Base-by-base conservation (phyloP, 2,113 vertebrate species). In the Turdus rufiventris region DNA sequence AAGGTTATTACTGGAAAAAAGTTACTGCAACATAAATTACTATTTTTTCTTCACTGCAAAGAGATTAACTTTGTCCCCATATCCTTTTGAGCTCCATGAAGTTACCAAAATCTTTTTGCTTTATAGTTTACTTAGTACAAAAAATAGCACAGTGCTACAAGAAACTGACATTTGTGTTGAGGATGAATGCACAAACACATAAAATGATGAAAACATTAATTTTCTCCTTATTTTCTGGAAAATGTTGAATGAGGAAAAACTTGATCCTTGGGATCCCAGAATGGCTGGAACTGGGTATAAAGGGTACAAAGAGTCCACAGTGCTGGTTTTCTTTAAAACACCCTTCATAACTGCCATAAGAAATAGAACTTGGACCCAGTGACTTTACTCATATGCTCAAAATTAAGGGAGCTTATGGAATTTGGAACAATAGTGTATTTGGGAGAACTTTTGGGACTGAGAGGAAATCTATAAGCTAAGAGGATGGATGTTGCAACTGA, bases 1-100 rank as follows among this genome's bases (percentile, higher is more conserved):
- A 47, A 54, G 72, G 62, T 78, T 94, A 82, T 94, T 93, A 75
- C n/a, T 78, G 73, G 91, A 48, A 92, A 86, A 91, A 88, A 18
- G 19, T 57, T 81, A 50, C 25, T 85, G 53, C n/a, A 31, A 57
- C 70, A 82, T 65, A 78, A 89, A 85, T 85, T 53, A 33, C n/a
- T 75, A 34, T 57, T 94, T 95, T 93, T 84, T 51, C 70, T 79
- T 89, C 86, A 47, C 28, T 68, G 42, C 14, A 89, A 89, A 84
- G 42, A 75, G n/a, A 36, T 96, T 89, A 53, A 65, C 13, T 81
- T 88, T 87, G 68, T 75, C 36, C 53, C 43, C 53, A 31, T 51
- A 45, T 60, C 17, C 18, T 92, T 89, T 51, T 29, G 12, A 91
- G 28, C 25, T 85, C 38, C 61, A 72, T 29, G 7, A 66, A 70